Base-by-base conservation (phyloP, 2,113 vertebrate genomes). In the Spilogale gracilis region DNA sequence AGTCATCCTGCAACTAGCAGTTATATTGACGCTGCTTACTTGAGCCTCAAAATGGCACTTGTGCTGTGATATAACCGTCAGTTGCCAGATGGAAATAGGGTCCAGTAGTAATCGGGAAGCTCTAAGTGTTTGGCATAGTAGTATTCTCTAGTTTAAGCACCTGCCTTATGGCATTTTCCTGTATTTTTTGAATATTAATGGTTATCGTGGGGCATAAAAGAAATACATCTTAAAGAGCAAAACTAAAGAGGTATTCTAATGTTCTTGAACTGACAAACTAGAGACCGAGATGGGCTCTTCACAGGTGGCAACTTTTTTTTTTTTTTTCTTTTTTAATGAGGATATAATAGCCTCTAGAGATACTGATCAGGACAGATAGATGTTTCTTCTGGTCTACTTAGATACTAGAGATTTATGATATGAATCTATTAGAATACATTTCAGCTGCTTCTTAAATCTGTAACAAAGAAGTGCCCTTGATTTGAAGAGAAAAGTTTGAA, bases 391-490 rank as follows among this genome's bases (percentile, higher is more conserved):
- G 1, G 93, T 98, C 90, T 97, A 17, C 63, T 95, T 92, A 82
- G 95, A 97, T 87, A 86, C 79, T 88, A 56, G 32, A 97, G 96
- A 89, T 90, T 96, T 98, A 96, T 91, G 20, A 90, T 94, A 93
- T 94, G 79, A 98, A 98, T 97, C 83, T 80, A 97, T 98, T 96
- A 97, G 87, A 98, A 98, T 89, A 86, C 83, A 80, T 96, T 97
- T 98, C 89, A 79, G 96, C 89, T 97, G 60, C 95, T 92, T 50
- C 95, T 96, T 93, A 96, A 96, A 86, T 97, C 45, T 96, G 89
- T 96, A 98, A 97, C 50, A 94, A 96, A 98, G 76, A 81, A 78
- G 12, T 78, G 73, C 25, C 89, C 69, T 98, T 98, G 92, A 96
- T 94, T 94, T 52, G 0, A 95, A 89, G 87, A 97, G 0, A 0